Percentiles rank a stretch among this genome's conserved stretches.
Evolutionary conservation across 2,113 vertebrate genomes (phyloP).

Genomic region (Typhlomys cinereus): DNA sequence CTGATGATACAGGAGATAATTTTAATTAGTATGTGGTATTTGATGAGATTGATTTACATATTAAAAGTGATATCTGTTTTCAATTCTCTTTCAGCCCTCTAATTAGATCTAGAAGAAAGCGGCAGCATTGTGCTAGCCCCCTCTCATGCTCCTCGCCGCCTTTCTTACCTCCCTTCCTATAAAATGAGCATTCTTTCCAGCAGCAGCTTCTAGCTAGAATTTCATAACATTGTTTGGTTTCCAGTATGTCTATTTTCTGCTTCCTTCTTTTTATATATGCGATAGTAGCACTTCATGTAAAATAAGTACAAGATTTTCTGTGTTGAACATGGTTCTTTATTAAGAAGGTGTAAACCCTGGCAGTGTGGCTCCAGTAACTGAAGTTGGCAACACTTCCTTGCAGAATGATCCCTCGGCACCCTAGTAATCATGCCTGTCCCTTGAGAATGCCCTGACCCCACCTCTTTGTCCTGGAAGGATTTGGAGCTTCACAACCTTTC

Average conservation of each 20-base stretch:
- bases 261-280: background rate
- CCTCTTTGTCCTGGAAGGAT: background rate
- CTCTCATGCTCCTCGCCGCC: fast-evolving
- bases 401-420: fast-evolving
- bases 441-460: background rate
- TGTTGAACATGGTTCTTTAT: background rate
- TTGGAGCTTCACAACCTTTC: background rate
- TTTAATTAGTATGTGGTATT: background rate
- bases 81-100: background rate
- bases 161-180: background rate
- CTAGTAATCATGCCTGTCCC: too few relatives aligned
- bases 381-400: fast-evolving
- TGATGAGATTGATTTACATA: background rate
- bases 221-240: background rate
- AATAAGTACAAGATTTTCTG: background rate
- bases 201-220: background rate
- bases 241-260: background rate
- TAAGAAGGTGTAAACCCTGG: background rate
- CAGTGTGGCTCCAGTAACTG: fast-evolving
- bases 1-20: background rate
- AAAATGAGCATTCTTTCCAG: too few relatives aligned
- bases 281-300: background rate
- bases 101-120: background rate
- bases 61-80: background rate
- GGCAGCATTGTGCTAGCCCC: background rate